Base-by-base conservation (phyloP, 2,888 invertebrate species). In the Pogonocherus hispidulus region DNA sequence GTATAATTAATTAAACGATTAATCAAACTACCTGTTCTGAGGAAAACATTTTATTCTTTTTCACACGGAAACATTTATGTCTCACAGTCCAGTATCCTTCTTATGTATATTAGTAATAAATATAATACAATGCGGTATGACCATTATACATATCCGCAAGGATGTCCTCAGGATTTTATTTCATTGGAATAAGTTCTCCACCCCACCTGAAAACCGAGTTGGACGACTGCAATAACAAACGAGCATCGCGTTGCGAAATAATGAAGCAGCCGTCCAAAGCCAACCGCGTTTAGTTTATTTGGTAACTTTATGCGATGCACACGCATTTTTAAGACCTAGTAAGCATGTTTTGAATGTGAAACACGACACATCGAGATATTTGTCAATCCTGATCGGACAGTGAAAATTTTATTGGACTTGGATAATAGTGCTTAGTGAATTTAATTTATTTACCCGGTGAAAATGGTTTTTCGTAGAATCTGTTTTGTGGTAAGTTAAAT, bases 231-330 rank as follows among this genome's bases (percentile, higher is more conserved):
- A 69, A 67, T 56, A 70, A 71, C 63, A 69, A 75, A 77, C 78
- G 76, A 79, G 76, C 76, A 77, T 77, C 78, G 74, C 78, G 76
- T 80, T 80, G 79, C 79, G 80, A 83, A 81, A 82, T 82, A 80
- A 80, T 81, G 81, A 82, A 82, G 83, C 81, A 73, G 79, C 78
- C 76, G 78, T 76, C 75, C 71, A 66, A 65, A 68, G 72, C 76
- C 72, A 77, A 77, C 77, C 74, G 78, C 79, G 80, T 76, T 83
- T 82, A 84, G 83, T 84, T 80, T 82, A 82, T 83, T 83, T 83
- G 82, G 81, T 80, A 82, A 80, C 81, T 80, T 73, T 79, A 79
- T 76, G 75, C 80, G 83, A 83, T 82, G 82, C 83, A 80, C 82
- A 84, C 82, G 81, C 80, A 80, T 79, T 83, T 80, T 81, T 80